Percentiles rank a stretch among this genome's conserved stretches.
Conservation (phyloP, 37 sponge, comb jelly and placozoan genomes). For the Corticium candelabrum region DNA sequence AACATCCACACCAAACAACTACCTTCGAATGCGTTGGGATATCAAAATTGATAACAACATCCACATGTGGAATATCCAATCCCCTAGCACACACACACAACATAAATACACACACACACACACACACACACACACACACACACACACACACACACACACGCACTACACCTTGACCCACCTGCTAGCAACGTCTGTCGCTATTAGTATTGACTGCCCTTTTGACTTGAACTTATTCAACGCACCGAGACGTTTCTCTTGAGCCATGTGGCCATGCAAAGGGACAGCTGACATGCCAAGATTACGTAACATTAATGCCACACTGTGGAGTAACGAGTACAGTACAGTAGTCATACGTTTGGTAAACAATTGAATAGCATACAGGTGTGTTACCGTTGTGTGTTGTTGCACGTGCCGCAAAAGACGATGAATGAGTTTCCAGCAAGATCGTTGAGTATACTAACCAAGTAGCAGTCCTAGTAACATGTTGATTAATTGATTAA, state of each 20-base stretch:
- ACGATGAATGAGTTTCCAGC: constrained; percentile 98
- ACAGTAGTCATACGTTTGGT: background rate
- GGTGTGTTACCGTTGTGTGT: constrained; percentile 80
- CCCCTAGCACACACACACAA: constrained; percentile 35
- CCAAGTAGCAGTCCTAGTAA: constrained; percentile 84
- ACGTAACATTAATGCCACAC: constrained; percentile 76
- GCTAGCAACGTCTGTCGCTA: constrained; percentile 98
- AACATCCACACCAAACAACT: background rate
- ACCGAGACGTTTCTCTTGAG: constrained; percentile 83
- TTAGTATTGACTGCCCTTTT: constrained; percentile 70
- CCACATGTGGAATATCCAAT: constrained; percentile 98
- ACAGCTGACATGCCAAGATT: constrained; percentile 87
- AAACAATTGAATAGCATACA: background rate
- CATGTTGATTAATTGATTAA: background rate
- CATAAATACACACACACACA: constrained; percentile 7
- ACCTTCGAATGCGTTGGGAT: constrained; percentile 96
- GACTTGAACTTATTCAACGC: constrained; percentile 91
- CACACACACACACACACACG: constrained; percentile 5
- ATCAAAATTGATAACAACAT: constrained; percentile 94
- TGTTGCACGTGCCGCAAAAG: constrained; percentile 96
- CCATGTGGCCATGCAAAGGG: constrained; percentile 93
- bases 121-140: constrained; percentile 5
- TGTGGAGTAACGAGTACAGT: constrained; percentile 11
- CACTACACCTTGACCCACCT: background rate
- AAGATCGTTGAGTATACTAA: constrained; percentile 90